Base-by-base conservation (phyloP, 2,888 invertebrate species). In the Neocrepidodera transversa region DNA sequence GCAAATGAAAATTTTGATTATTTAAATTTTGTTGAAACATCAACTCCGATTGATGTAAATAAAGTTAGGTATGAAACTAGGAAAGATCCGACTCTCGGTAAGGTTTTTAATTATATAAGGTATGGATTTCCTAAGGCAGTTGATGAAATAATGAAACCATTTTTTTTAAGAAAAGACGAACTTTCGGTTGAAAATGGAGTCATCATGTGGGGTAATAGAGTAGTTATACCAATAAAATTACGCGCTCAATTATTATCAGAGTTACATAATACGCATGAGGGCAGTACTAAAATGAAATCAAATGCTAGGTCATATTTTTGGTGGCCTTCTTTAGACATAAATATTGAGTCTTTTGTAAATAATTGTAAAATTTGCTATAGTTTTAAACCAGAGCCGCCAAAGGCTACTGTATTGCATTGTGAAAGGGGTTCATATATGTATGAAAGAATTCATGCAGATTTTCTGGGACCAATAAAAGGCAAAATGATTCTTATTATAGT, bases 381-480 rank as follows among this genome's bases (percentile, higher is more conserved):
- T 1, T n/a, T 16, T 28, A 26, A 30, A 38, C 36, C 52, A 20
- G 50, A 50, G 3, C 57, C 50, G n/a, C 16, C 28, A 16, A 50
- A 43, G 30, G 57, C 57, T 1, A 32, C 8, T 30, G 6, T 40
- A 26, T 42, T 11, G 7, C 16, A 7, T 8, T 47, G 40, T n/a
- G 26, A 26, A 38, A 14, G 2, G 16, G 28, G 17, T 10, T 32
- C 28, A 26, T 16, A 49, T 30, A 16, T 57, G 30, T 57, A 36
- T 32, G 50, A 42, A 16, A 50, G 28, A 42, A 43, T 50, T 10
- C 57, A 57, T 50, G 32, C 40, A 16, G 54, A 54, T 45, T 54
- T 54, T 35, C 14, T 54, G 14, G 45, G 45, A 11, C 54, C 36
- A 0, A 26, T 54, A n/a, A 17, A 28, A 45, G 54, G 45, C 18